Evolutionary conservation across 2,888 invertebrate genomes (phyloP), one percentile per base, ranked within the genome.

Genomic region (Oscheius sp.): DNA sequence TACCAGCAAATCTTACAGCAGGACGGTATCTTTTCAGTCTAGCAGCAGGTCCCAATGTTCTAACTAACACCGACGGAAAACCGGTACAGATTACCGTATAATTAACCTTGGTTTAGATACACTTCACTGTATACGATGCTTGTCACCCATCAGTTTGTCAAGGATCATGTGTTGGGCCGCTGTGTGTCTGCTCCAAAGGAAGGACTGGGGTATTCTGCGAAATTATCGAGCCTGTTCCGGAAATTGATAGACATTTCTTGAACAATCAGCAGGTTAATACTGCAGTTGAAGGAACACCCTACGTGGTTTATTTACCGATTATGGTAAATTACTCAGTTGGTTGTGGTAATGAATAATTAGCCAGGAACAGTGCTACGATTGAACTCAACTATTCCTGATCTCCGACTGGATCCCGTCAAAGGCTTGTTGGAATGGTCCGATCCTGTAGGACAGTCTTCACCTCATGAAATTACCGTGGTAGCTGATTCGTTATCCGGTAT

Each of bases 151-250:
- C 73, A 0, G 58, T 77, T n/a, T 85, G 84, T 69, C 78, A 82
- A 56, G 85, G 85, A 12, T 72, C 77, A 9, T 84, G 84, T 70
- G 70, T 82, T 7, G 85, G 85, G 0, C 85, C 85, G 12, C 61
- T 85, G 5, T 85, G 85, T 72, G 73, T 85, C 25, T 85, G 85
- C 73, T 76, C 77, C 0, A 74, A 71, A 68, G 83, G 81, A 35
- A 79, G 77, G 59, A 76, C 77, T 21, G 83, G 83, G 21, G 64
- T 80, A 7, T 68, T 70, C 27, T 81, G 81, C 63, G 81, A 79
- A 27, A 74, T 78, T 41, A 77, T 77, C 12, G 80, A 82, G 66
- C 63, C 78, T 7, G 21, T 76, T 9, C 78, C 81, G 12, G 74
- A 64, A 7, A 76, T 81, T 52, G 81, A 82, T 27, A 59, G 63